Evolutionary conservation across 2,113 vertebrate genomes (phyloP), one percentile per base, ranked within the genome.

Genomic region (Pseudonaja textilis): DNA sequence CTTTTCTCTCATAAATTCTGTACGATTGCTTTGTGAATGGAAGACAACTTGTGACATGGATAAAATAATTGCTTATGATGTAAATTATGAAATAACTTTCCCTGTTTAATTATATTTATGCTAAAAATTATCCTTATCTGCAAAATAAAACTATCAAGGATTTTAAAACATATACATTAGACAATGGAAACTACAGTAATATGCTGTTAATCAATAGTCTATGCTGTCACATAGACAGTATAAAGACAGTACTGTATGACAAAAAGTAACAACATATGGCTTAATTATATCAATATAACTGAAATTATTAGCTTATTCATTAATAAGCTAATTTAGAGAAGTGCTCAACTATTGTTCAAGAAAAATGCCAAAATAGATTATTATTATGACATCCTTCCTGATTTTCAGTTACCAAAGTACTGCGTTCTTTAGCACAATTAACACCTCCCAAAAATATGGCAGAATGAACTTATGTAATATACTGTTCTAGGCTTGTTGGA

Each of bases 61-160:
- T 94, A 91, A 93, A 5, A 34, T 23, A 81, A 81, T 93, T n/a
- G 87, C 16, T 50, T 9, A 93, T 16, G 94, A 95, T 69, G 42
- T 74, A 42, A 52, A n/a, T 42, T 1, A 91, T 26, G 4, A 20
- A 89, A 92, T 92, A 11, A 5, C 3, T 5, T 0, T 45, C 26
- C 23, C 81, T 22, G 34, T 54, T 89, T 90, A 87, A 89, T 1
- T 90, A 87, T 9, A 86, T 34, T 61, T 34, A 86, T 52, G n/a
- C 61, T 90, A 86, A 39, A 85, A 20, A 26, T 45, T 8, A 93
- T 90, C 59, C 74, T 54, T 86, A 85, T 89, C 59, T 90, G 45
- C 61, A 89, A 0, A 0, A 22, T 16, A 69, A 34, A 69, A 69
- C 64, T 86, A 87, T 0, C 25, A 89, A 91, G 2, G 25, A 57